Evolutionary conservation across 2,888 invertebrate species (phyloP), one percentile per base, ranked within the genome.

Genomic region (Trissolcus brochymenae): DNA sequence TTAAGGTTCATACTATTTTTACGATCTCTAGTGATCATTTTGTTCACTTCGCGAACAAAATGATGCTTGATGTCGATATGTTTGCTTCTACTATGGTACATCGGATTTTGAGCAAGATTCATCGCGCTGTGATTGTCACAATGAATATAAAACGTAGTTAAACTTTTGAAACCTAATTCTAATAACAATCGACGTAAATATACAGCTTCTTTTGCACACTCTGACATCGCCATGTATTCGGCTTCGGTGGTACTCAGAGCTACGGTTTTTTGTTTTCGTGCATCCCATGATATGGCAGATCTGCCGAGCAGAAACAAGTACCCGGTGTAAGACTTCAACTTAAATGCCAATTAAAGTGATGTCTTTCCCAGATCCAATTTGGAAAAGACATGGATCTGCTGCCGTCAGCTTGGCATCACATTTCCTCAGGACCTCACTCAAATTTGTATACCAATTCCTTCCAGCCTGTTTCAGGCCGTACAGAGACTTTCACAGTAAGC

Each of bases 401-500:
- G 25, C 11, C 13, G 29, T 54, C 29, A 4, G 4, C 41, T 41
- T 41, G 41, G 41, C 54, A 54, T 16, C 60, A 17, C 14, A 13
- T 17, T 21, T 19, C 7, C 16, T 13, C 6, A 61, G 41, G 4
- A 11, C 16, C 6, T 17, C 40, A 1, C 16, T 6, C 21, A 61
- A 7, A 2, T 40, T 61, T 11, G 17, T n/a, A 14, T 61, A 35
- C 61, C 61, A 61, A 13, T 16, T 21, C n/a, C 50, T 50, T 17
- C 61, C 61, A 7, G 51, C 40, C n/a, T 61, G 61, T 7, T 49
- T 46, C 9, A 61, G 11, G 6, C 61, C 61, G 51, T 61, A 61
- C 0, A 61, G 19, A 1, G 61, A 50, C 21, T 51, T 61, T 11
- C 40, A 2, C 6, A 61, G 40, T 9, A 17, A 21, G n/a, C 61